Conservation (phyloP, 2,888 invertebrate genomes). For the Hypsopygia costalis region DNA sequence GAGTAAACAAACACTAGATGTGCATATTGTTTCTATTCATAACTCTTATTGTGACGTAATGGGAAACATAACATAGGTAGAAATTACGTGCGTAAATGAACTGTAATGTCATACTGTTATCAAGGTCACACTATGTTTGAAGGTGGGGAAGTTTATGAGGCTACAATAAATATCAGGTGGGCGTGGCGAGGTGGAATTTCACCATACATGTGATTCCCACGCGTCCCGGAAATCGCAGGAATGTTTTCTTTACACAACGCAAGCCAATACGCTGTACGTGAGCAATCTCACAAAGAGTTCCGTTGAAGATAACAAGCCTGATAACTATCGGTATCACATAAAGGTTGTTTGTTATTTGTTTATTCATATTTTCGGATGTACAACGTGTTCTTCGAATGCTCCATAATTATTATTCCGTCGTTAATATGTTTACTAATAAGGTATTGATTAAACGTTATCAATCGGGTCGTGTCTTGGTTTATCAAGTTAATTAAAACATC, state of each 20-base stretch:
- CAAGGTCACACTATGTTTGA: slow-evolving; percentile 9
- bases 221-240: slow-evolving; percentile 37
- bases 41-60: too few species aligned
- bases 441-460: neutral
- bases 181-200: slow-evolving; percentile 3
- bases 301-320: slow-evolving; percentile 21
- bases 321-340: slow-evolving; percentile 25
- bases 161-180: neutral
- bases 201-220: slow-evolving; percentile 31
- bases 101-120: neutral
- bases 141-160: neutral
- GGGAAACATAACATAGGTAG: neutral
- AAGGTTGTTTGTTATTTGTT: slow-evolving; percentile 12
- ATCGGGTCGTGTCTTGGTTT: too few species aligned
- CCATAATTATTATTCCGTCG: neutral
- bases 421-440: neutral
- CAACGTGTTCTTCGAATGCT: slow-evolving; percentile 9
- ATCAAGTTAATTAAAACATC: too few species aligned
- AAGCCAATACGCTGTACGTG: slow-evolving; percentile 4
- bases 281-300: slow-evolving; percentile 19
- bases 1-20: neutral
- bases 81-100: neutral
- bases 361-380: slow-evolving; percentile 27
- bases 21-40: too few species aligned
- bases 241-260: slow-evolving; percentile 23